Conservation (phyloP, 2,113 vertebrate species). For the Paraplagusia blochii region DNA sequence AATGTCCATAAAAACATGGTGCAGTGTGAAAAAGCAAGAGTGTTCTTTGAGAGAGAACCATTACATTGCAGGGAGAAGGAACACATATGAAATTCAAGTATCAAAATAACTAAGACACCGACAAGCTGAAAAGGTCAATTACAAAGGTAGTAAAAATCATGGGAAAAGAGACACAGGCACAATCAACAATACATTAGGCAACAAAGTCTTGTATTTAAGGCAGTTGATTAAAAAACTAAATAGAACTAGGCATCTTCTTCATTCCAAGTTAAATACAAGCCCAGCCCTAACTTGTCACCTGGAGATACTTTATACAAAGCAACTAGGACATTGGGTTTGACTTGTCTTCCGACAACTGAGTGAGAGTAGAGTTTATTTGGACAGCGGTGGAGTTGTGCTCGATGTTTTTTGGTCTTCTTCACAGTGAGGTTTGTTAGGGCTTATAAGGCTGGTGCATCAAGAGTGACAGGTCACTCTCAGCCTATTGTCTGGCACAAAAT, state of each 20-base stretch:
- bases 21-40: slow-evolving; percentile 46
- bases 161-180: slow-evolving; percentile 53
- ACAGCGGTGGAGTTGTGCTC: slow-evolving; percentile 62
- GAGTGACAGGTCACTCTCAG: slow-evolving; percentile 55
- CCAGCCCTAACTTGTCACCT: slow-evolving; percentile 54
- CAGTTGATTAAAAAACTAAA: slow-evolving; percentile 71
- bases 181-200: slow-evolving; percentile 75
- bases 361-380: slow-evolving; percentile 60
- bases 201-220: slow-evolving; percentile 74
- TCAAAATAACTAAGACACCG: slow-evolving; percentile 72
- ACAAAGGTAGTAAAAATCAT: slow-evolving; percentile 71
- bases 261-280: slow-evolving; percentile 71
- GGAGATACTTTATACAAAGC: slow-evolving; percentile 56
- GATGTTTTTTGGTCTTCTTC: slow-evolving; percentile 69
- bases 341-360: slow-evolving; percentile 64
- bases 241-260: slow-evolving; percentile 68
- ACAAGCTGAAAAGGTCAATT: slow-evolving; percentile 61
- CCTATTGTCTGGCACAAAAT: slow-evolving; percentile 68
- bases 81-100: slow-evolving; percentile 75
- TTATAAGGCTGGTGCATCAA: slow-evolving; percentile 61
- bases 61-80: slow-evolving; percentile 39
- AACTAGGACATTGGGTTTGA: slow-evolving; percentile 65
- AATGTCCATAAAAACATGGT: slow-evolving; percentile 45
- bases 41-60: slow-evolving; percentile 48
- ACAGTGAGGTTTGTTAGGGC: slow-evolving; percentile 71